Base-by-base conservation (phyloP, 1,140 invertebrate species). In the Panulirus ornatus region DNA sequence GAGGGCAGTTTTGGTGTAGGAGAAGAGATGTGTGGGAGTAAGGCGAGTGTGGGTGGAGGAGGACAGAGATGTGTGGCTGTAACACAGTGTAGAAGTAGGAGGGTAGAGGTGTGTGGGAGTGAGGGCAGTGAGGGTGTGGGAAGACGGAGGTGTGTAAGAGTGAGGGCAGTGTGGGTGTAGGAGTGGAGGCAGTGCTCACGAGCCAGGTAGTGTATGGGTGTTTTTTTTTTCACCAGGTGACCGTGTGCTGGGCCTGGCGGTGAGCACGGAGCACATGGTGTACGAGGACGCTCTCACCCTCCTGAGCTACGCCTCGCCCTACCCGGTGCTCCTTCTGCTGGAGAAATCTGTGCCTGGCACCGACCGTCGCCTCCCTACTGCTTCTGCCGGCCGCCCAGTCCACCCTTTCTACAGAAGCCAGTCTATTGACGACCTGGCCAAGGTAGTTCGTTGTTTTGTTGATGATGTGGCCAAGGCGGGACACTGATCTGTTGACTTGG, bases 201-300 rank as follows among this genome's bases (percentile, higher is more conserved):
- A n/a, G n/a, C n/a, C n/a, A n/a, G n/a, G n/a, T n/a, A n/a, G n/a
- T n/a, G n/a, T n/a, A 47, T 8, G 44, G 44, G 0, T 47, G 16
- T 9, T 54, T 2, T 63, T 30, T 3, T 63, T 3, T 63, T 75
- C 16, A 16, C 2, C 95, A 98, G 98, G 97, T 90, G 97, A 98
- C 94, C 95, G 97, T 73, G 97, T 99, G 84, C 95, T 96, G 85
- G 96, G 96, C 91, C 96, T 98, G 44, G 97, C 96, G 51, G 97
- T 98, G 38, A 97, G 96, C 90, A 97, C 98, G 93, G 95, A 96
- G 63, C 97, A 97, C 85, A 98, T 98, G 94, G 97, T 98, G 0
- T 96, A 97, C 93, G 97, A 98, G 94, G 98, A 99, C 93, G 98
- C 98, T 0, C 93, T 98, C 54, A 96, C 97, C 0, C 97, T 99